A percentile compares a stretch with the other conserved stretches of the same genome.
These are phyloP conservation scores for Leptinotarsa tumamoca DNA, from an alignment of 2,888 invertebrate species.

Conservation along the genomic window DNA sequence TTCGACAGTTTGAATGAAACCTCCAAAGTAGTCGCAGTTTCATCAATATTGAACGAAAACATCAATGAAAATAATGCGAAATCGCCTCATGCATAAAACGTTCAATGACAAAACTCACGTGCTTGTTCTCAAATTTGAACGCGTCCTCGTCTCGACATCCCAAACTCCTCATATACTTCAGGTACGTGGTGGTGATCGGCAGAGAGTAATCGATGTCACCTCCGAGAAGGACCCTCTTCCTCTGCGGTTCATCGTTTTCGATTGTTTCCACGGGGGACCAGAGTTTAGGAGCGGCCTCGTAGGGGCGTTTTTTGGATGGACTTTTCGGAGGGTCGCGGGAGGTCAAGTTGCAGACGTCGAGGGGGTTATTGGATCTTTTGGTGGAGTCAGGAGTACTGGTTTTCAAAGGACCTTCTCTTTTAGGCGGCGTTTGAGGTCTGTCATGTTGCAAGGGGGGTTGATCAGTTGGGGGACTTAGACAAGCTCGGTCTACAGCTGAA, in stretches of 20 bases:
- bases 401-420: slow-evolving; percentile 33
- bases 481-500: slow-evolving; percentile 21
- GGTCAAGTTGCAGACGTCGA: slow-evolving; percentile 74
- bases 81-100: slow-evolving; percentile 63
- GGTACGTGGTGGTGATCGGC: slow-evolving; percentile 90
- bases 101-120: slow-evolving; percentile 69
- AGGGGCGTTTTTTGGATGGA: slow-evolving; percentile 62
- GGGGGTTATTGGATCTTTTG: slow-evolving; percentile 71
- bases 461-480: slow-evolving; percentile 20
- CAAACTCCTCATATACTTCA: slow-evolving; percentile 85
- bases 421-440: slow-evolving; percentile 27
- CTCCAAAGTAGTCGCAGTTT: background rate
- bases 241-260: slow-evolving; percentile 59
- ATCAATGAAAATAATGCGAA: slow-evolving; percentile 62
- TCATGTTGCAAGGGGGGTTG: slow-evolving; percentile 18
- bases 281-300: slow-evolving; percentile 68
- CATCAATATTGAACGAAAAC: background rate
- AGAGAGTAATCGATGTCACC: slow-evolving; percentile 82
- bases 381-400: slow-evolving; percentile 47
- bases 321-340: slow-evolving; percentile 71
- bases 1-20: background rate
- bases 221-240: slow-evolving; percentile 59
- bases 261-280: slow-evolving; percentile 71
- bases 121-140: slow-evolving; percentile 70
- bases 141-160: slow-evolving; percentile 74